Conservation (phyloP, 2,113 vertebrate genomes). For the Ictalurus punctatus region DNA sequence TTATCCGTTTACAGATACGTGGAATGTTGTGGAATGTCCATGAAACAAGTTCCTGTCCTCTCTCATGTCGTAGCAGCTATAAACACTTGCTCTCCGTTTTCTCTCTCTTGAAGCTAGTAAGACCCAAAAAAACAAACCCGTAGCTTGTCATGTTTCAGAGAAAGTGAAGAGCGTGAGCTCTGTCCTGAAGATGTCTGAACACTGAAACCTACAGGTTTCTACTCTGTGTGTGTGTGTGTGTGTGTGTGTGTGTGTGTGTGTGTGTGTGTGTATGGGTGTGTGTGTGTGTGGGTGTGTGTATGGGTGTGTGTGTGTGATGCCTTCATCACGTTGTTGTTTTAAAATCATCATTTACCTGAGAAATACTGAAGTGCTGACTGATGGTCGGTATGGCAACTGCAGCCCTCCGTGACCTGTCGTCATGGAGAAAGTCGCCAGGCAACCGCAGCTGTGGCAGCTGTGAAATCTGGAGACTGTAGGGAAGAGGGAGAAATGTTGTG, state of each 20-base stretch:
- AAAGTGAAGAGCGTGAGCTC: no score
- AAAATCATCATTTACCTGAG: not conserved
- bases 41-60: not conserved
- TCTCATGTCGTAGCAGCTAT: not conserved
- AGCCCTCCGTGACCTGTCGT: conserved; percentile 49
- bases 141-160: not conserved
- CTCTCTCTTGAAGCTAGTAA: not conserved
- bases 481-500: conserved; percentile 2
- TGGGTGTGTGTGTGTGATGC: not conserved
- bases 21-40: not conserved
- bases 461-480: conserved; percentile 27
- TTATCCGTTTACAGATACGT: not conserved
- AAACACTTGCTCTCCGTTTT: not conserved
- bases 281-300: not conserved
- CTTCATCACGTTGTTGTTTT: not conserved
- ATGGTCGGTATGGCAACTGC: conserved; percentile 15
- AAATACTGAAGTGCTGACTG: not conserved
- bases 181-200: not conserved
- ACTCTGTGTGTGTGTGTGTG: no score
- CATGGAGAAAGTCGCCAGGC: conserved; percentile 62
- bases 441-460: conserved; percentile 59
- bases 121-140: no score
- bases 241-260: no score
- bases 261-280: no score
- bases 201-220: not conserved